Base-by-base conservation (phyloP, 2,113 vertebrate genomes). In the Tapirus terrestris region DNA sequence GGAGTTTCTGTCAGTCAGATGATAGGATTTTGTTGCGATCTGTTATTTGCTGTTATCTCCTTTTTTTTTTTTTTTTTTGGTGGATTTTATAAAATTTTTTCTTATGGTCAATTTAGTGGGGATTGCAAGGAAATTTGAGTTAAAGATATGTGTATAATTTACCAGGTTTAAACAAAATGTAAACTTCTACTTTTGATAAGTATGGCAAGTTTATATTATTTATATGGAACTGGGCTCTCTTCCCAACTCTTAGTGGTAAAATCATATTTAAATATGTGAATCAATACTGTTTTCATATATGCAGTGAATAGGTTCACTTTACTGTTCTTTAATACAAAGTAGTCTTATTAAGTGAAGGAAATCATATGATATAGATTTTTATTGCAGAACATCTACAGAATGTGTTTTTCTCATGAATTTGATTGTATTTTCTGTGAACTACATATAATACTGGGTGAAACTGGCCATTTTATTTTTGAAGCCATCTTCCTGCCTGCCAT, bases 251-350 rank as follows among this genome's bases (percentile, higher is more conserved):
- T 72, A 58, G 45, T 89, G 83, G 25, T 73, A 85, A 84, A 89
- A 73, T 84, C 18, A 61, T 89, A 61, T 97, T 89, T 83, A 83
- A 82, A 75, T 91, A 96, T 58, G 43, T 89, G 65, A 63, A n/a
- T 36, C 77, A 92, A 48, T 68, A 63, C 3, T 89, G 13, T 68
- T 56, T 80, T 91, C 29, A 39, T 48, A 58, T 53, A n/a, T 93
- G 65, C n/a, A 39, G 18, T 84, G 56, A 92, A 65, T 80, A 84
- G 63, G 9, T 82, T 93, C 21, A 23, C 43, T 95, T 97, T 82
- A 61, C 3, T 60, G 16, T 73, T 89, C 18, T 96, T 86, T n/a
- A 77, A 76, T 91, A 91, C 4, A 86, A 75, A 91, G 12, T 81
- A 70, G 36, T 92, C 36, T 65, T 92, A 67, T 51, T 84, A 79